Evolutionary conservation across 2,888 invertebrate genomes (phyloP), one percentile per base, ranked within the genome.

Genomic region (Epirrita christyi): DNA sequence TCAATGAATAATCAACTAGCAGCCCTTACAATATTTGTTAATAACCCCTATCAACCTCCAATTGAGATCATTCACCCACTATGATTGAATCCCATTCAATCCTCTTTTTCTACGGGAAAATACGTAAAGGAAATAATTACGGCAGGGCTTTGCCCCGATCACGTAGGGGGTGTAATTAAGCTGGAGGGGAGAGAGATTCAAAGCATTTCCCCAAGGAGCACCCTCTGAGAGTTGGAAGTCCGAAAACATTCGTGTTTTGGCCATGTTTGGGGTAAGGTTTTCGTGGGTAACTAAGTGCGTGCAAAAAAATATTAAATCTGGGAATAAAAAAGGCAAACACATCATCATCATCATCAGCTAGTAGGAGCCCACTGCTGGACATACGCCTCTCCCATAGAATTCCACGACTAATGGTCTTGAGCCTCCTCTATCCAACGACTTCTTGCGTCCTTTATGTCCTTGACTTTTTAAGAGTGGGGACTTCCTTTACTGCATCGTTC

Each of bases 51-150:
- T 51, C 55, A 46, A 32, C 38, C 27, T 28, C 13, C 42, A 28
- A 55, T 50, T 42, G 46, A 27, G 55, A 43, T 59, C 59, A 51
- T 43, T 55, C 44, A 46, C 29, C 63, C 55, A 42, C 55, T 51
- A 63, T 64, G 64, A 67, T 61, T 59, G 61, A 63, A 60, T 60
- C 59, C 53, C 37, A 61, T 60, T 56, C 50, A 59, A 45, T 56
- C 48, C 48, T 38, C 48, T 42, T 52, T 56, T 59, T 59, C 49
- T 38, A 57, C 64, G 49, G 48, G 48, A 61, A 52, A 58, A 60
- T 57, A 57, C 55, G 51, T 52, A 59, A 61, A 59, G 52, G 54
- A 59, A 55, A 63, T 64, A 67, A 67, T 67, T 64, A 64, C 60
- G 48, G 42, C 10, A 59, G 51, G 63, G 64, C 59, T 64, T 64